Evolutionary conservation across 2,888 invertebrate species (phyloP).

Genomic region (Tortrix viridana): DNA sequence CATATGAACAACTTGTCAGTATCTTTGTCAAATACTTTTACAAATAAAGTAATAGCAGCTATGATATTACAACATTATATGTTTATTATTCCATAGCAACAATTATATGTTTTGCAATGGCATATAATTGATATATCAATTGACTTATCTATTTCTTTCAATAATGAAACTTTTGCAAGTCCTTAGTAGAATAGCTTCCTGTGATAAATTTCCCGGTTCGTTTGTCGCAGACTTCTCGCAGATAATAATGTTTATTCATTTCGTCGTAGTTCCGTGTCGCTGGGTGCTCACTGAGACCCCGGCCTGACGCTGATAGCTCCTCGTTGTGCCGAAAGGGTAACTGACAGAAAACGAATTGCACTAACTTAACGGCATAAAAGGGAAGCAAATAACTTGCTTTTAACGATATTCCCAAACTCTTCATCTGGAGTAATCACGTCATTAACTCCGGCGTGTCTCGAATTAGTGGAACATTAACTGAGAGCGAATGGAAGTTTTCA

Average conservation of each 20-base stretch:
- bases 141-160: not conserved
- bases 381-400: slow-evolving; percentile 29
- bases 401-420: slow-evolving; percentile 21
- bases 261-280: slow-evolving; percentile 38
- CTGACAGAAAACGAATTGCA: slow-evolving; percentile 48
- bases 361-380: slow-evolving; percentile 44
- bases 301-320: slow-evolving; percentile 43
- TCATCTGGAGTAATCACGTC: slow-evolving; percentile 19
- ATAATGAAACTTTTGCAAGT: slow-evolving; percentile 10
- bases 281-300: slow-evolving; percentile 39
- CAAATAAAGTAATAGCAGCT: too few relatives aligned
- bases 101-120: too few relatives aligned
- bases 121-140: too few relatives aligned
- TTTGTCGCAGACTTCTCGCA: slow-evolving; percentile 49
- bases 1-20: too few relatives aligned
- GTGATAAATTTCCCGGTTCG: slow-evolving; percentile 48
- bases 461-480: slow-evolving; percentile 17
- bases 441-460: slow-evolving; percentile 16
- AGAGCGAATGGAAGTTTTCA: slow-evolving; percentile 10
- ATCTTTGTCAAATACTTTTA: too few relatives aligned
- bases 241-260: slow-evolving; percentile 51
- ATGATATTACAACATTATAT: too few relatives aligned
- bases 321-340: slow-evolving; percentile 46
- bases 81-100: too few relatives aligned
- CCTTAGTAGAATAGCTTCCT: slow-evolving; percentile 21